Percentiles rank a stretch among this genome's conserved stretches.
These are phyloP conservation scores for Scolopax rusticola DNA, from an alignment of 2,797 vertebrate genomes.

Conservation along the genomic window DNA sequence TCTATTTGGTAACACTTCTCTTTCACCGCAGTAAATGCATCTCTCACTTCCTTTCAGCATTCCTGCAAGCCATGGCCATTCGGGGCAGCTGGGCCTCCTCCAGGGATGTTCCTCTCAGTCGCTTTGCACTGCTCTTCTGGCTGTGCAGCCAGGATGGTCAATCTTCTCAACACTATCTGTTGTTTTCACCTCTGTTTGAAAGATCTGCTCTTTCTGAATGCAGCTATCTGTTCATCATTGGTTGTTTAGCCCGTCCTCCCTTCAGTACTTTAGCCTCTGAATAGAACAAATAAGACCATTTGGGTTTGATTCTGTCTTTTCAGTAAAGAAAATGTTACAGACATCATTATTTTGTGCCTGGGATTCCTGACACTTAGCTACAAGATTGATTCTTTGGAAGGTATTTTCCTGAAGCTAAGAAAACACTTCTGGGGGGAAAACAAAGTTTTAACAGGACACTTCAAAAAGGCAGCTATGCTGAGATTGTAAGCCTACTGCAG, in stretches of 20 bases:
- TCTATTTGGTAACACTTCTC: constrained; percentile 6
- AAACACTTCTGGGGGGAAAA: neutral
- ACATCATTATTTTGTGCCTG: rapidly evolving
- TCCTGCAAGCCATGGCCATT: neutral
- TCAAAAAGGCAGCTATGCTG: neutral
- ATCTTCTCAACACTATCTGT: neutral
- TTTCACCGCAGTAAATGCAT: rapidly evolving
- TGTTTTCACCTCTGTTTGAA: neutral
- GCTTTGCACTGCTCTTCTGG: neutral
- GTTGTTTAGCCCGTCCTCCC: neutral
- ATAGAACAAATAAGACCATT: neutral
- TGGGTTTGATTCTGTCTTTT: neutral
- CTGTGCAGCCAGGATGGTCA: rapidly evolving
- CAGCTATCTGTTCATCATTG: neutral
- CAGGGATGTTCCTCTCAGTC: neutral
- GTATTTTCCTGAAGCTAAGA: neutral
- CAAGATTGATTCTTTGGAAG: neutral
- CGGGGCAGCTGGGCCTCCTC: neutral
- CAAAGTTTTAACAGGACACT: neutral
- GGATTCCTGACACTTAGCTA: neutral
- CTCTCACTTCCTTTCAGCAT: neutral
- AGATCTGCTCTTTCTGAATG: neutral
- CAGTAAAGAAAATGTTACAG: neutral
- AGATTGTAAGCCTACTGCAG: neutral
- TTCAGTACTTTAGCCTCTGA: neutral